Conservation (phyloP, 2,113 vertebrate genomes). For the Thermophis baileyi region DNA sequence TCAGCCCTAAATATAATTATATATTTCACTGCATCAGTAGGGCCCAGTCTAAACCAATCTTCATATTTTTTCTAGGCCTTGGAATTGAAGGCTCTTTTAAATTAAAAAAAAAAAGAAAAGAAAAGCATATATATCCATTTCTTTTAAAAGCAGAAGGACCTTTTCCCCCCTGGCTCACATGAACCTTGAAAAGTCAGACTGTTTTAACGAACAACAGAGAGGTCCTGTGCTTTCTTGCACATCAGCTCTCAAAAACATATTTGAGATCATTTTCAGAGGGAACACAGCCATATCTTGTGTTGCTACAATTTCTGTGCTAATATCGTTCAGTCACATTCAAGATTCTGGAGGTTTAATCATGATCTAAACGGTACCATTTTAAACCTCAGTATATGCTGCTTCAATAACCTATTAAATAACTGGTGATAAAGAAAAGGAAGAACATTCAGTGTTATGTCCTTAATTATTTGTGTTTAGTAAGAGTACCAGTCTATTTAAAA, state of each 20-base stretch:
- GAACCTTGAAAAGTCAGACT: not conserved
- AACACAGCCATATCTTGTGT: not conserved
- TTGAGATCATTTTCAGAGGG: not conserved
- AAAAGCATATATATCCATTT: not conserved
- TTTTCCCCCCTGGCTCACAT: not conserved
- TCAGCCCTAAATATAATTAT: not conserved
- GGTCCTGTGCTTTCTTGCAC: not conserved
- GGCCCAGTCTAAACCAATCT: not conserved
- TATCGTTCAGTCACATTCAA: not conserved
- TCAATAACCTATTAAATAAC: constrained; percentile 5
- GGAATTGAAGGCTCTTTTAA: not conserved
- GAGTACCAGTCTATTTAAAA: constrained; percentile 41
- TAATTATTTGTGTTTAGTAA: not conserved
- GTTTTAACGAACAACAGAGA: not conserved
- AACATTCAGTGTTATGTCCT: not conserved
- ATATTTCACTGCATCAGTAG: not conserved
- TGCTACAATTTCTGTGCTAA: not conserved
- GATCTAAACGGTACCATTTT: not conserved
- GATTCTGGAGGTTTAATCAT: not conserved
- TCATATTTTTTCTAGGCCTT: not conserved
- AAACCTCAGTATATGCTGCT: not conserved
- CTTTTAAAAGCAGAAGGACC: not conserved
- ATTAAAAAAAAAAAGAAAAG: not conserved
- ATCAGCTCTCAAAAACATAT: not conserved
- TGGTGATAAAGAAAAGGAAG: not conserved